These are phyloP conservation scores for Aphis craccivora DNA, from an alignment of 1,140 invertebrate species.

Conservation along the genomic window DNA sequence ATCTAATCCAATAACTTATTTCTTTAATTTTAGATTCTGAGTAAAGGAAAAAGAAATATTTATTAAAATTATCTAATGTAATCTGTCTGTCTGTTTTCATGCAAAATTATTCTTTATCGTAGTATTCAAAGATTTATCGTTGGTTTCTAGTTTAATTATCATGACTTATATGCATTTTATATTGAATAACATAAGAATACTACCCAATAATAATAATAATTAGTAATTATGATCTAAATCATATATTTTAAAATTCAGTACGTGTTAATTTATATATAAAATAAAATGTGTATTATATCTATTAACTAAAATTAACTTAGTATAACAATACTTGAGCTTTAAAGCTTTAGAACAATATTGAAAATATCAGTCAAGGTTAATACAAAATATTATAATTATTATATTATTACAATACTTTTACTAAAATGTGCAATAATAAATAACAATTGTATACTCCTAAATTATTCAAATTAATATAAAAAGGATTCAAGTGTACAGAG, in stretches of 20 bases:
- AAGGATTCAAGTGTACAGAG: neutral
- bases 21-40: no score
- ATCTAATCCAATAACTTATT: no score
- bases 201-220: neutral
- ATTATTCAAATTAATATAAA: neutral
- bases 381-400: neutral
- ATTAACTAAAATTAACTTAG: neutral
- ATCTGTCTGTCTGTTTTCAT: no score
- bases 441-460: neutral
- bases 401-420: neutral
- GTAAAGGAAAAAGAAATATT: no score
- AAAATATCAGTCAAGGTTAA: constrained; percentile 9
- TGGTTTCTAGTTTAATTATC: no score
- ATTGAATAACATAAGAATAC: no score
- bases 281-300: neutral
- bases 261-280: neutral
- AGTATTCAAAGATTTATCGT: no score
- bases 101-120: no score
- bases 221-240: neutral
- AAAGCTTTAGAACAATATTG: neutral
- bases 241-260: neutral
- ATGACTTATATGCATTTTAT: neutral
- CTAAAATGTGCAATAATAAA: constrained; percentile 19
- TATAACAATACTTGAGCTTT: neutral
- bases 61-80: no score